Percentiles rank a stretch among this genome's conserved stretches.
Conservation (phyloP, 2,888 invertebrate genomes). For the Drosophila macrothrix region DNA sequence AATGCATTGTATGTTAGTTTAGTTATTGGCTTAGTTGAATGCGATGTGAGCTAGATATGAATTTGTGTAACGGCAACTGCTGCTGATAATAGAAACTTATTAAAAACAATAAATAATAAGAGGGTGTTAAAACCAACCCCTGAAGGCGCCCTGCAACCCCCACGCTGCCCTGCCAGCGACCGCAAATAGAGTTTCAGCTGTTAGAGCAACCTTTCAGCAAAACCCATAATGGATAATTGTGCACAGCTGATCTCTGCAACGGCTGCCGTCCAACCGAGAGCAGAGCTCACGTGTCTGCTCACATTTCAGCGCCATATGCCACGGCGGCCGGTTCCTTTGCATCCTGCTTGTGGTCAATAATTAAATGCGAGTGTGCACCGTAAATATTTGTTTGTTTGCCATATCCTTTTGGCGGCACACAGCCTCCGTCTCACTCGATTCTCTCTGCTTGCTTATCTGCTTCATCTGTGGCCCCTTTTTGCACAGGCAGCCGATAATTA, state of each 20-base stretch:
- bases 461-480: slow-evolving; percentile 17
- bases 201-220: background rate
- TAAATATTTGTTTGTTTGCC: slow-evolving; percentile 70
- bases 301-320: slow-evolving; percentile 56
- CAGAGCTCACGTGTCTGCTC: slow-evolving; percentile 21
- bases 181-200: slow-evolving; percentile 27
- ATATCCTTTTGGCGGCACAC: slow-evolving; percentile 56
- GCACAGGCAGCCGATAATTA: slow-evolving; percentile 43
- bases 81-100: slow-evolving; percentile 2
- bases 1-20: background rate
- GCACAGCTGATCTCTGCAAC: slow-evolving; percentile 41
- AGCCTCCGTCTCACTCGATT: slow-evolving; percentile 23
- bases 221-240: slow-evolving; percentile 2
- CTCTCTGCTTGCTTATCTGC: slow-evolving; percentile 10
- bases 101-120: background rate
- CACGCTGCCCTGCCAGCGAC: background rate
- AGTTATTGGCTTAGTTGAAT: background rate
- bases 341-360: slow-evolving; percentile 46
- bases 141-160: background rate
- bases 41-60: background rate
- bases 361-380: slow-evolving; percentile 57
- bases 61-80: background rate
- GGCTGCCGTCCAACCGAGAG: slow-evolving; percentile 1
- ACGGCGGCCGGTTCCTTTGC: slow-evolving; percentile 1
- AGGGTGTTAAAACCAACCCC: background rate